Evolutionary conservation across 1,140 invertebrate genomes (phyloP), one percentile per base, ranked within the genome.

Genomic region (Ceratina australensis): DNA sequence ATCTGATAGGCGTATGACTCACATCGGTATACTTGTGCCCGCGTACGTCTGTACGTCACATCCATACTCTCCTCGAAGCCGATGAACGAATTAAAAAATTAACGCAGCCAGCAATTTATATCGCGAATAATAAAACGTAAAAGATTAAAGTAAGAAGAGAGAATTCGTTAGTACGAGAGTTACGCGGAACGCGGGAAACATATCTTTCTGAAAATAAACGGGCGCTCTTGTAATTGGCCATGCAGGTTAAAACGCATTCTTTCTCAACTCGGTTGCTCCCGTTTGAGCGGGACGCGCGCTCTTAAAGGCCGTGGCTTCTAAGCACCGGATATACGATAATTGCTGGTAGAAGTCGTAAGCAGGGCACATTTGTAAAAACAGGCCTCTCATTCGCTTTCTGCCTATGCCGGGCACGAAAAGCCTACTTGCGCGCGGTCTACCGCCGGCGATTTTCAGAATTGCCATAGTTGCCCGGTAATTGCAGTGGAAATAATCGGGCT

Each of bases 261-360:
- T 84, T 84, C 84, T 77, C 76, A 67, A 65, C 16, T 42, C 22
- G 69, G 61, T 74, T 28, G 65, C 56, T 63, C 78, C 65, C 78
- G 72, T 83, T 84, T 54, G 78, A 69, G 69, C 76, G 71, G 59
- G 68, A 68, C 52, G 77, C 42, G 52, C 57, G 12, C 78, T 80
- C 59, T 83, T 84, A 83, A 84, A 80, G 49, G 81, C 79, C 72
- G 81, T 64, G 67, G 72, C 22, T 56, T 83, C 81, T 83, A 84
- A 84, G 78, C 78, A 78, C 74, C 83, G 83, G 83, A 84, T 81
- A 81, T 83, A 81, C 82, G 78, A 84, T 84, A 84, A 84, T 84
- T 84, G 69, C 69, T 7, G 66, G 60, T 63, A 68, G 49, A 52
- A 57, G 78, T 80, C 81, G 68, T 72, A 61, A 83, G 80, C 54